These are phyloP conservation scores for Sinocyclocheilus maitianheensis DNA, from an alignment of 2,113 vertebrate species.

Conservation along the genomic window DNA sequence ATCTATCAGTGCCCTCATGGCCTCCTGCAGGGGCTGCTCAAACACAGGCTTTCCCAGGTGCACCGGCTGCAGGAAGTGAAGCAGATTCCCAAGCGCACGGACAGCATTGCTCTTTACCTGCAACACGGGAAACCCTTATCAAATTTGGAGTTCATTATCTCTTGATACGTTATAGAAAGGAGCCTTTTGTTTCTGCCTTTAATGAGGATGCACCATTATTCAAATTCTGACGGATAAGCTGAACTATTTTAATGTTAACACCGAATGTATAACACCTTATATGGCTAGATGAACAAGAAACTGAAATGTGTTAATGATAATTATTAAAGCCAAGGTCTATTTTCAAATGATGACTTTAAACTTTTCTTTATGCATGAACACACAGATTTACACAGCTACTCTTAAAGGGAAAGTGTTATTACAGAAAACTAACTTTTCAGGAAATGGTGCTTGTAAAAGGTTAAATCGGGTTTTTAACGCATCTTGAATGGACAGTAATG, in stretches of 20 bases:
- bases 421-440: not conserved
- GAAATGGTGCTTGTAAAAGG: not conserved
- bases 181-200: not conserved
- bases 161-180: not conserved
- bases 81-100: constrained; percentile 91
- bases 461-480: not conserved
- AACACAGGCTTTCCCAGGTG: constrained; percentile 86
- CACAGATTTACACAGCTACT: not conserved
- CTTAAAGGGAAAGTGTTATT: not conserved
- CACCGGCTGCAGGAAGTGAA: constrained; percentile 86
- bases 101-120: constrained; percentile 95
- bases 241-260: not conserved
- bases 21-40: constrained; percentile 81
- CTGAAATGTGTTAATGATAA: not conserved
- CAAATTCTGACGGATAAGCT: not conserved
- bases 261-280: not conserved
- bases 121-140: not conserved
- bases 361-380: not conserved
- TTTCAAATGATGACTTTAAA: not conserved
- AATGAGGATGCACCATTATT: not conserved
- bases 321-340: not conserved
- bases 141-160: not conserved
- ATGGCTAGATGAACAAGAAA: not conserved
- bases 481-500: too few species aligned
- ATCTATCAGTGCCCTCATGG: constrained; percentile 84